Base-by-base conservation (phyloP, 2,888 invertebrate genomes). In the Belgica antarctica region DNA sequence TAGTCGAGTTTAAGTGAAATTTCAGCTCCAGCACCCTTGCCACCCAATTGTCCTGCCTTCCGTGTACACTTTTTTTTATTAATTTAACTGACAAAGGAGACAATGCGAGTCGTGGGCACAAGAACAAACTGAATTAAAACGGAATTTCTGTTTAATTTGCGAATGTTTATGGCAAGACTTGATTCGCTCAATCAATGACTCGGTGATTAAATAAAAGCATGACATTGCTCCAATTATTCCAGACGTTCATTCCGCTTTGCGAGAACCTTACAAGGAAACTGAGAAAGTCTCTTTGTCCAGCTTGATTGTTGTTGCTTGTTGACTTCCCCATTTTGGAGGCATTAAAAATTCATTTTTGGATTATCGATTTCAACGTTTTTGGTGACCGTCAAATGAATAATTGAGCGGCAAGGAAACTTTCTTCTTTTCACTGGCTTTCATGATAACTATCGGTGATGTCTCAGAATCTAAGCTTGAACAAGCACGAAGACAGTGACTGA, bases 301-400 rank as follows among this genome's bases (percentile, higher is more conserved):
- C 41, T 41, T 41, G 41, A 41, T n/a, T n/a, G n/a, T n/a, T n/a
- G n/a, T n/a, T n/a, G 41, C 41, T 41, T 31, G 4, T 41, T 41
- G n/a, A 41, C 41, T 41, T 41, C 41, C 41, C n/a, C 41, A 15
- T 15, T 41, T 41, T 41, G n/a, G n/a, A n/a, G 12, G 41, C 41
- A 41, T 2, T 41, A 41, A 41, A n/a, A 41, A 41, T 41, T 41
- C 10, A 2, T 12, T 12, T 52, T 52, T 4, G n/a, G 52, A 17
- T 22, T 52, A 52, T 52, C 17, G 52, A 52, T 52, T 52, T 52
- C 22, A n/a, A 52, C 2, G 8, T 4, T 7, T 12, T 22, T 52
- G 19, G 22, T 52, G 22, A 52, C 52, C 22, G 12, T 17, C 52
- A 52, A n/a, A 52, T 52, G 22, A 52, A 52, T 52, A 52, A 52